phyloP scores from a whole-genome alignment of 2,888 invertebrate genomes.

The Eupithecia tripunctaria region DNA sequence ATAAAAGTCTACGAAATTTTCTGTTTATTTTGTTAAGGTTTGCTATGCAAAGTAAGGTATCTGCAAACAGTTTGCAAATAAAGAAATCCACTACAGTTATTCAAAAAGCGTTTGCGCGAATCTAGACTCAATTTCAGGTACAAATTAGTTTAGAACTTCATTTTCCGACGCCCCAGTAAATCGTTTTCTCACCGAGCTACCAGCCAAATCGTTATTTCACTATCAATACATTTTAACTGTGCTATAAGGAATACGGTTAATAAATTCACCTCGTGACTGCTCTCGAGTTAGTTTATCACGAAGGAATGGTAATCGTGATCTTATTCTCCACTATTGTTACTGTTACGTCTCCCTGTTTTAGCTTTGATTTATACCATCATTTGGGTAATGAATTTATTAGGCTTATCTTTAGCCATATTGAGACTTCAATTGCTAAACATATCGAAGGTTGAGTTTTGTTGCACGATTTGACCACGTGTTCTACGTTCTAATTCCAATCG shows the following conservation, averaged over 20 bases:
- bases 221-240: constrained; percentile 66
- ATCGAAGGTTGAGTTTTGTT: constrained; percentile 18
- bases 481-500: background rate
- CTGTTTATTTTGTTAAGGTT: background rate
- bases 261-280: constrained; percentile 76
- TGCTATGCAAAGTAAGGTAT: background rate
- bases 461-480: constrained; percentile 15
- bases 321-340: constrained; percentile 49
- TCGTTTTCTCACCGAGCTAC: constrained; percentile 14
- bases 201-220: constrained; percentile 52
- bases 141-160: background rate
- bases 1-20: background rate
- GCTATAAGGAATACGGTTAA: constrained; percentile 67
- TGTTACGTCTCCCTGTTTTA: constrained; percentile 46
- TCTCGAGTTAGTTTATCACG: constrained; percentile 65
- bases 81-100: background rate
- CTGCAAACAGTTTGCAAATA: background rate
- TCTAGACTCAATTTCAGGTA: background rate
- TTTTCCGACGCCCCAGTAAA: background rate
- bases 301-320: constrained; percentile 50
- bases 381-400: constrained; percentile 68
- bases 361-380: constrained; percentile 56
- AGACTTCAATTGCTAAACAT: constrained; percentile 40
- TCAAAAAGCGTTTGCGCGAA: background rate
- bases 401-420: constrained; percentile 51